Evolutionary conservation across 2,888 invertebrate species (phyloP).

Genomic region (Stramonita haemastoma): DNA sequence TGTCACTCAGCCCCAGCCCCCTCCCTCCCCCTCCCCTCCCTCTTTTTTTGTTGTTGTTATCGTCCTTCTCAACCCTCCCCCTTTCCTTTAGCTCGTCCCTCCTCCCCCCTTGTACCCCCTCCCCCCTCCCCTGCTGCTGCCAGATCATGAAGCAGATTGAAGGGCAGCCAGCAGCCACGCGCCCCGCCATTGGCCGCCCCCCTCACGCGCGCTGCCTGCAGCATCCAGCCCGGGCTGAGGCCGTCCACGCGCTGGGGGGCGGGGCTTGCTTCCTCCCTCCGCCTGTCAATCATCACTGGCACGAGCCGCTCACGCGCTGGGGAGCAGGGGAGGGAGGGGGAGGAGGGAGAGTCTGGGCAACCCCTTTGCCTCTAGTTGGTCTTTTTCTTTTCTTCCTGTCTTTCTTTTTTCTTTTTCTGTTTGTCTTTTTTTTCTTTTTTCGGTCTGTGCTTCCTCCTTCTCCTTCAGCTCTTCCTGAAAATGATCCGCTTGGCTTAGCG

Average conservation of each 20-base stretch:
- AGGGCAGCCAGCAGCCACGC: conserved; percentile 52
- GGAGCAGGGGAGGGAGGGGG: not conserved
- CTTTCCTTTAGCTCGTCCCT: not conserved
- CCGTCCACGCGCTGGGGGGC: conserved; percentile 42
- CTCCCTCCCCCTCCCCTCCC: conserved; percentile 1
- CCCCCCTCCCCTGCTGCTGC: not conserved
- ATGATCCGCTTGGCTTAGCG: not conserved
- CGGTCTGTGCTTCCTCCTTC: not conserved
- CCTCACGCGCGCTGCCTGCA: conserved; percentile 43
- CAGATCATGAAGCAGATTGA: conserved; percentile 34
- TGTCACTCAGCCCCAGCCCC: not conserved
- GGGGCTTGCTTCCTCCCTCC: conserved; percentile 39
- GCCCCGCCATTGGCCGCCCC: conserved; percentile 49
- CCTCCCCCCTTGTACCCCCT: not conserved
- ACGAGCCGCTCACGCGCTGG: conserved; percentile 44
- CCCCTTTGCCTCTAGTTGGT: not conserved
- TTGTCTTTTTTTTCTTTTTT: not conserved
- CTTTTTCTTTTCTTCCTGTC: not conserved
- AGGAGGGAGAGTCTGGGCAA: not conserved
- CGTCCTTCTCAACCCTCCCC: not conserved
- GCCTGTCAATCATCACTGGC: conserved; percentile 44
- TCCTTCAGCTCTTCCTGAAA: not conserved
- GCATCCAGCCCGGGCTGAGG: conserved; percentile 43
- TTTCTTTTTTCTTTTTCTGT: not conserved
- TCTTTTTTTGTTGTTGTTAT: not conserved